Base-by-base conservation (phyloP, 2,888 invertebrate genomes). In the Branchellion lobata region DNA sequence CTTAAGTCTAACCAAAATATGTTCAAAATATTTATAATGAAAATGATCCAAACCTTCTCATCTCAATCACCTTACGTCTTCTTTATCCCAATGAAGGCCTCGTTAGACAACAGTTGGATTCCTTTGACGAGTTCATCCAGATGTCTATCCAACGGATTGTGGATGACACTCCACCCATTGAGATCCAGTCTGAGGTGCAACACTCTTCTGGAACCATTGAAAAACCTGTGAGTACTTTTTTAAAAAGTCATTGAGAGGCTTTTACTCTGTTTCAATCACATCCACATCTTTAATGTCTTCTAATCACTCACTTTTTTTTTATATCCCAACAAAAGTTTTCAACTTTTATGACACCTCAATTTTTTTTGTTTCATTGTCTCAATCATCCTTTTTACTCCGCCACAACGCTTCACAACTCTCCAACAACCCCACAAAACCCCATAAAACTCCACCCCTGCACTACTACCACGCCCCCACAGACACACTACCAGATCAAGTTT, bases 81-180 rank as follows among this genome's bases (percentile, higher is more conserved):
- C n/a, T n/a, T n/a, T n/a, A n/a, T n/a, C n/a, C 40, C 61, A 18
- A 8, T 3, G 21, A 5, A 57, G 61, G 99, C 88, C 91, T 99
- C 83, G 99, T 99, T 68, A 92, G 99, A 76, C 99, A 99, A 87
- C 99, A 99, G 87, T 90, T 99, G 84, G 99, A 99, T 88, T 98
- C 97, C 85, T 99, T 99, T 86, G 98, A 99, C 90, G 99, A 99
- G 89, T 99, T 99, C 86, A 98, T 99, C 87, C 98, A 96, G 88
- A 99, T 99, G 98, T 97, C 97, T 11, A 97, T 99, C 8, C 99
- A 99, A 87, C 90, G 98, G 83, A 99, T 99, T 85, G 98, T 99
- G 0, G 99, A 99, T 89, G 99, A 99, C 88, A 96, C 98, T 0
- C 99, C 98, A 1, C 94, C 94, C 79, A 97, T 99, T 84, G 98